Evolutionary conservation across 2,113 vertebrate genomes (phyloP).

Genomic region (Melanerpes formicivorus): DNA sequence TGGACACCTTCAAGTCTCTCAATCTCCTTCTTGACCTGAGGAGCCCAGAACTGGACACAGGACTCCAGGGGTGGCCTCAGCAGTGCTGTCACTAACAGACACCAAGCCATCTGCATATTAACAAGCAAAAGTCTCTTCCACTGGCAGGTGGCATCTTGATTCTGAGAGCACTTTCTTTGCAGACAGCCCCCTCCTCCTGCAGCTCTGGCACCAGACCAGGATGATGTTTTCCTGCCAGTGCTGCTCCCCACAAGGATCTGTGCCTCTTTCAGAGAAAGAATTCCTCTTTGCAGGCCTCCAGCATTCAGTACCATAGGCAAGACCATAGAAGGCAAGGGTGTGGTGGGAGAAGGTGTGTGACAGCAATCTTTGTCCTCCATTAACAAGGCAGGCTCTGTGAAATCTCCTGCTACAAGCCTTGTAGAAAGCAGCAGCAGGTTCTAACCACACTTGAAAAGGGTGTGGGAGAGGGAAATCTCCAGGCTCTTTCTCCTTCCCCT

Average conservation of each 20-base stretch:
- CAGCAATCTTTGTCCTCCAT: not conserved
- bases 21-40: too few species aligned
- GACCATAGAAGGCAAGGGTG: not conserved
- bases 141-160: not conserved
- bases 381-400: not conserved
- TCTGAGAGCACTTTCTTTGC: not conserved
- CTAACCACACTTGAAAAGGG: not conserved
- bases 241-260: not conserved
- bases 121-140: not conserved
- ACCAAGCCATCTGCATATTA: not conserved
- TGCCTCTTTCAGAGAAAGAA: not conserved
- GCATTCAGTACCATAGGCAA: not conserved
- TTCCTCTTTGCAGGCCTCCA: not conserved
- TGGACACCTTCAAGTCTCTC: too few species aligned
- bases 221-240: not conserved
- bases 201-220: constrained; percentile 18
- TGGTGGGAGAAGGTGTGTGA: not conserved
- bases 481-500: not conserved
- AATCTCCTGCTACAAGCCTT: not conserved
- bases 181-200: constrained; percentile 16
- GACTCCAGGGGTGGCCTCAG: too few species aligned
- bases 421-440: not conserved
- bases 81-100: not conserved
- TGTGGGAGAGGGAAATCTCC: constrained; percentile 8
- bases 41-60: too few species aligned